Percentiles rank a stretch among this genome's conserved stretches.
These are phyloP conservation scores for Drosophila infuscata DNA, from an alignment of 2,888 invertebrate species.

Conservation along the genomic window DNA sequence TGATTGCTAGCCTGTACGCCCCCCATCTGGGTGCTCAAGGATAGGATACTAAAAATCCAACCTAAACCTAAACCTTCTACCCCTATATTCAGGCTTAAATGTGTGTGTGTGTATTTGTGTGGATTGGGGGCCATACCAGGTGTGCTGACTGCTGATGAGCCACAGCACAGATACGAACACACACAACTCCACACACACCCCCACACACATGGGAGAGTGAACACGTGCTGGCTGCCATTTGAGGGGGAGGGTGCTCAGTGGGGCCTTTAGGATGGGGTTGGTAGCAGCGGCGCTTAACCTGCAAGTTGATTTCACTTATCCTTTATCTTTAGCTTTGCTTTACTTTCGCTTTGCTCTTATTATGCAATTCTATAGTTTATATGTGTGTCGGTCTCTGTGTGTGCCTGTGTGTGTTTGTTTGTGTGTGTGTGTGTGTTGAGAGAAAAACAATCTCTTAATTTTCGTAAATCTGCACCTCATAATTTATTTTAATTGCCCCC, in stretches of 20 bases:
- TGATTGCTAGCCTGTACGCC: constrained; percentile 60
- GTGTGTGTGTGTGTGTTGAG: constrained; percentile 18
- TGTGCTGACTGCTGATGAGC: constrained; percentile 76
- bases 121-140: constrained; percentile 52
- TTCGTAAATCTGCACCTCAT: constrained; percentile 83
- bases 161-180: constrained; percentile 19
- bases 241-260: constrained; percentile 14
- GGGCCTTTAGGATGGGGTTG: constrained; percentile 20
- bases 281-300: constrained; percentile 66
- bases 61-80: constrained; percentile 24
- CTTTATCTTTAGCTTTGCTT: constrained; percentile 54
- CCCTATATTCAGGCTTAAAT: constrained; percentile 37
- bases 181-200: constrained; percentile 15
- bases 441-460: constrained; percentile 80
- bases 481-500: constrained; percentile 84
- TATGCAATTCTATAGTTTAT: constrained; percentile 41
- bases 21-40: constrained; percentile 22
- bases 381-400: not conserved
- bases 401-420: not conserved
- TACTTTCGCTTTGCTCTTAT: constrained; percentile 30
- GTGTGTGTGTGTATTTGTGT: constrained; percentile 15
- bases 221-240: constrained; percentile 58
- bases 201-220: constrained; percentile 20
- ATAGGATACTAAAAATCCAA: constrained; percentile 50
- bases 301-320: constrained; percentile 81